Percentiles rank a stretch among this genome's conserved stretches.
Evolutionary conservation across 2,113 vertebrate genomes (phyloP).

Genomic region (Nematolebias whitei): DNA sequence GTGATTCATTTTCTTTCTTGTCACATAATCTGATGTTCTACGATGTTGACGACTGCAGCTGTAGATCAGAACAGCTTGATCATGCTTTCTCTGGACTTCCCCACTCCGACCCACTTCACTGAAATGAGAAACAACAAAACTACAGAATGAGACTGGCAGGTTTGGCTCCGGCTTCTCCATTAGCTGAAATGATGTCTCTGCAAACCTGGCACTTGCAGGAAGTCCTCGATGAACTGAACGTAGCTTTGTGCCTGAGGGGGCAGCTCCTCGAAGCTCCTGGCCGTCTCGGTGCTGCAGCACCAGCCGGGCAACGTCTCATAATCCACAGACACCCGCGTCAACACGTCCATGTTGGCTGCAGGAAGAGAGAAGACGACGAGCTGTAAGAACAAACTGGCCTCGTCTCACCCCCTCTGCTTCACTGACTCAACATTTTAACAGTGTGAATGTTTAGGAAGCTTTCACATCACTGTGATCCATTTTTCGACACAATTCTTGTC

Average conservation of each 20-base stretch:
- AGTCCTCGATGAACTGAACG: conserved; percentile 80
- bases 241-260: conserved; percentile 78
- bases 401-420: no score
- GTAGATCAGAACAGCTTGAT: conserved; percentile 78
- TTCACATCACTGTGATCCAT: no score
- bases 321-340: conserved; percentile 78
- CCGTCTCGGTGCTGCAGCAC: conserved; percentile 78
- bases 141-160: conserved; percentile 3
- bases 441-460: no score
- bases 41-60: not conserved
- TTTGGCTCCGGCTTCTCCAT: conserved; percentile 23
- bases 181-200: conserved; percentile 24
- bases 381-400: no score
- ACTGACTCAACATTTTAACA: no score
- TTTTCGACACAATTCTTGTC: no score
- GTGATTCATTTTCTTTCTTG: conserved; percentile 25
- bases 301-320: conserved; percentile 81
- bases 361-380: not conserved
- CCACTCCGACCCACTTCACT: conserved; percentile 85
- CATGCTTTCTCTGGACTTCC: conserved; percentile 83
- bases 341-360: conserved; percentile 82
- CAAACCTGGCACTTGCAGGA: conserved; percentile 82
- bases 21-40: conserved; percentile 27
- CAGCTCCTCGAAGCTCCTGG: conserved; percentile 75
- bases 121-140: conserved; percentile 39